Percentiles rank a stretch among this genome's conserved stretches.
Conservation (phyloP, 2,888 invertebrate genomes). For the Drosophila kuntzei region DNA sequence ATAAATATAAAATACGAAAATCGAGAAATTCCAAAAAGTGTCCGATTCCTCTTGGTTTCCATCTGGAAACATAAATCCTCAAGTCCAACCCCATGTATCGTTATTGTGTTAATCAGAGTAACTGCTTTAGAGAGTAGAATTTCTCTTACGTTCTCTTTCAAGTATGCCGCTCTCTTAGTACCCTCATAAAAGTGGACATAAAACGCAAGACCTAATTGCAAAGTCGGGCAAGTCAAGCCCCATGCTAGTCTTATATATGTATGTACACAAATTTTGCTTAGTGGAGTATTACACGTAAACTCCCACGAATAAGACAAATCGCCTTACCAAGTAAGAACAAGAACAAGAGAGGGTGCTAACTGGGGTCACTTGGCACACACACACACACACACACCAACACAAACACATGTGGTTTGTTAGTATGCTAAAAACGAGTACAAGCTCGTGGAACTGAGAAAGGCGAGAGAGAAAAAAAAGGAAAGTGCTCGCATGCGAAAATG, state of each 20-base stretch:
- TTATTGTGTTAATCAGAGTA: conserved; percentile 1
- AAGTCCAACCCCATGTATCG: background rate
- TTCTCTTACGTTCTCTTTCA: conserved; percentile 34
- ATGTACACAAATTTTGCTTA: conserved; percentile 51
- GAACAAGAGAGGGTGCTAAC: conserved; percentile 37
- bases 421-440: conserved; percentile 31
- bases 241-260: conserved; percentile 2
- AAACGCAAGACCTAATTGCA: conserved; percentile 49
- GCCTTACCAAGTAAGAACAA: conserved; percentile 30
- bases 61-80: background rate
- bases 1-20: no score
- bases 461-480: conserved; percentile 54
- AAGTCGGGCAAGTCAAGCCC: conserved; percentile 20
- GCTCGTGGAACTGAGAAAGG: conserved; percentile 23
- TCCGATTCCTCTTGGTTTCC: background rate
- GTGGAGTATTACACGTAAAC: conserved; percentile 52
- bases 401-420: conserved; percentile 11
- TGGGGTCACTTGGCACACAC: conserved; percentile 30
- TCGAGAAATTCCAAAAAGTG: background rate
- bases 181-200: conserved; percentile 18
- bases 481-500: conserved; percentile 76
- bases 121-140: background rate
- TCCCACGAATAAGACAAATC: conserved; percentile 54
- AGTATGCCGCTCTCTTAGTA: conserved; percentile 35
- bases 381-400: conserved; percentile 5